These are phyloP conservation scores for Eupeodes luniger DNA, from an alignment of 2,888 invertebrate genomes.

Conservation along the genomic window DNA sequence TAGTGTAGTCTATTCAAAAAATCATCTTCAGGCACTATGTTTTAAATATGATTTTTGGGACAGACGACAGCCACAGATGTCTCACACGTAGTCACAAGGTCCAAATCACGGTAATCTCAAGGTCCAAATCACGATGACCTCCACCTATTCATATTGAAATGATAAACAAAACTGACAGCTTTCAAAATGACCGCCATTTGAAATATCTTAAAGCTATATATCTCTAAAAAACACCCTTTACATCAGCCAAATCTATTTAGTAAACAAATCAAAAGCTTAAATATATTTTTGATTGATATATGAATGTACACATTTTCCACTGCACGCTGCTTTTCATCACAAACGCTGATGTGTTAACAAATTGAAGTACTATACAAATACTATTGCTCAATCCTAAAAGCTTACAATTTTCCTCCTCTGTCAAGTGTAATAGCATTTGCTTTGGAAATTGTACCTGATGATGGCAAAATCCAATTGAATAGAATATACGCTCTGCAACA, in stretches of 20 bases:
- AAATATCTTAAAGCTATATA: no score
- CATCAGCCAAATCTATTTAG: neutral
- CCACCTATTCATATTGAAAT: no score
- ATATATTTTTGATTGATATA: slow-evolving; percentile 5
- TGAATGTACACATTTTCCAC: neutral
- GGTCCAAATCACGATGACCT: no score
- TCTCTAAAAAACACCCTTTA: no score
- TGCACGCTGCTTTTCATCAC: neutral
- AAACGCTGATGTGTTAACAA: neutral
- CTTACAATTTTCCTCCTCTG: slow-evolving; percentile 1
- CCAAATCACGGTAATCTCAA: no score
- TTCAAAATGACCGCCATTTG: no score
- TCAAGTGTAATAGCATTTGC: slow-evolving; percentile 37
- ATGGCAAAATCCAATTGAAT: slow-evolving; percentile 23
- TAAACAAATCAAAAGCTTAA: slow-evolving; percentile 8
- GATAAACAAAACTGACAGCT: no score
- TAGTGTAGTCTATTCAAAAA: no score
- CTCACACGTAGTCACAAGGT: no score
- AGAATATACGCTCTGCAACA: neutral
- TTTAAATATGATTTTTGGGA: no score
- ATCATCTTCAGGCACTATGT: no score
- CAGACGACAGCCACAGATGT: no score
- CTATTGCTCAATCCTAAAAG: neutral
- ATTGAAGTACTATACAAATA: slow-evolving; percentile 34
- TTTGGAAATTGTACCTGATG: slow-evolving; percentile 10